Conservation (phyloP, 2,113 vertebrate genomes). For the Lophius piscatorius region DNA sequence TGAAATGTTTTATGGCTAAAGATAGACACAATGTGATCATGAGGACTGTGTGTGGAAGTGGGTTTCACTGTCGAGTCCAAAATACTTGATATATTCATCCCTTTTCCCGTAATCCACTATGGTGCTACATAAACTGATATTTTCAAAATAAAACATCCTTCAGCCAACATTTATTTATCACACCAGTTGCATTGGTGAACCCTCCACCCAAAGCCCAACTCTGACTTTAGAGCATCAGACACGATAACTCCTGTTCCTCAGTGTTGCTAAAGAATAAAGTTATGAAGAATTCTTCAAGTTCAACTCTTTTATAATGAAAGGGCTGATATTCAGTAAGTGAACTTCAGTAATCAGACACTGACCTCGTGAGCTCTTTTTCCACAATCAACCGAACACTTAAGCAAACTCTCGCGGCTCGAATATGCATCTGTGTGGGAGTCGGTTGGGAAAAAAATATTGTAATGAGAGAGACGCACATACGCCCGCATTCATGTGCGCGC, state of each 20-base stretch:
- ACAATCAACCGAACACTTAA: constrained; percentile 21
- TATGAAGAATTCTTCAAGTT: constrained; percentile 46
- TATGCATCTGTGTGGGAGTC: constrained; percentile 60
- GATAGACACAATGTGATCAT: too few relatives aligned
- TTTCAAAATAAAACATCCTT: not conserved
- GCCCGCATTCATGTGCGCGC: not conserved
- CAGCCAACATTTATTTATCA: not conserved
- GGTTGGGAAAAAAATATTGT: constrained; percentile 20
- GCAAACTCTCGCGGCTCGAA: constrained; percentile 18
- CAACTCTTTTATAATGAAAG: constrained; percentile 34
- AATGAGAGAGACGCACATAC: too few relatives aligned
- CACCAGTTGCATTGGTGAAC: constrained; percentile 1
- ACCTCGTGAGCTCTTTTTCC: constrained; percentile 41
- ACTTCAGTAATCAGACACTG: constrained; percentile 48
- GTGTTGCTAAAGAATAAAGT: constrained; percentile 19
- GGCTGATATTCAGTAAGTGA: constrained; percentile 43
- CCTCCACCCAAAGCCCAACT: constrained; percentile 4
- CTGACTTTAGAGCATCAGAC: constrained; percentile 12
- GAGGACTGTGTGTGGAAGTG: too few relatives aligned
- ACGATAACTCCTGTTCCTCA: not conserved
- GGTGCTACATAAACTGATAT: constrained; percentile 13
- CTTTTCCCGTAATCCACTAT: not conserved
- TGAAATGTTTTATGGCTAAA: too few relatives aligned
- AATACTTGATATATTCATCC: not conserved
- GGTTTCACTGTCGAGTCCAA: not conserved